Percentiles rank a stretch among this genome's conserved stretches.
These are phyloP conservation scores for Mythimna ferrago DNA, from an alignment of 2,888 invertebrate species.

Conservation along the genomic window DNA sequence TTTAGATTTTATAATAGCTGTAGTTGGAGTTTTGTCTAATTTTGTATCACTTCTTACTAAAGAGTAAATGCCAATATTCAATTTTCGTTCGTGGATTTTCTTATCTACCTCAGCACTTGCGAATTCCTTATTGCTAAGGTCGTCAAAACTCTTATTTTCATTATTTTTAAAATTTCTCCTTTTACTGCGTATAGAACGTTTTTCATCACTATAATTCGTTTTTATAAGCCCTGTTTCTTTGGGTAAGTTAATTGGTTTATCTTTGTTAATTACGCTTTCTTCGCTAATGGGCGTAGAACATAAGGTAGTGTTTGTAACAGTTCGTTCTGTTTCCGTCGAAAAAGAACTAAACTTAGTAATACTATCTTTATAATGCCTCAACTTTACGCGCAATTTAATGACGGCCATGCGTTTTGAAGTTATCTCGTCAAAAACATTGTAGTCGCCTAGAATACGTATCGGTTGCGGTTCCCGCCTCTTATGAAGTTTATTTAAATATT, in stretches of 20 bases:
- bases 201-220: constrained; percentile 69
- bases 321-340: constrained; percentile 54
- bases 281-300: constrained; percentile 49
- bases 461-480: constrained; percentile 59
- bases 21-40: constrained; percentile 58
- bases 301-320: constrained; percentile 49
- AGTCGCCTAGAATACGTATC: constrained; percentile 66
- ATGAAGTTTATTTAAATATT: constrained; percentile 73
- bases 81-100: constrained; percentile 7
- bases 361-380: constrained; percentile 72
- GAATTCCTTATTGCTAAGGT: not conserved
- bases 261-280: constrained; percentile 45
- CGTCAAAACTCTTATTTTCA: not conserved
- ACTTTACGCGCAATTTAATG: constrained; percentile 75
- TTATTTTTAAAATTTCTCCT: constrained; percentile 9
- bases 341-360: constrained; percentile 57
- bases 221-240: constrained; percentile 69
- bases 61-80: constrained; percentile 20
- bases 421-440: constrained; percentile 77
- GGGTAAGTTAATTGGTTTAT: constrained; percentile 26
- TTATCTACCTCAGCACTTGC: not conserved
- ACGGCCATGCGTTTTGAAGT: constrained; percentile 77
- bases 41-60: constrained; percentile 71
- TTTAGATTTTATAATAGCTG: constrained; percentile 68
- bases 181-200: constrained; percentile 32